These are phyloP conservation scores for Aphelenchoides besseyi DNA, from an alignment of 1,140 invertebrate species.

Conservation along the genomic window DNA sequence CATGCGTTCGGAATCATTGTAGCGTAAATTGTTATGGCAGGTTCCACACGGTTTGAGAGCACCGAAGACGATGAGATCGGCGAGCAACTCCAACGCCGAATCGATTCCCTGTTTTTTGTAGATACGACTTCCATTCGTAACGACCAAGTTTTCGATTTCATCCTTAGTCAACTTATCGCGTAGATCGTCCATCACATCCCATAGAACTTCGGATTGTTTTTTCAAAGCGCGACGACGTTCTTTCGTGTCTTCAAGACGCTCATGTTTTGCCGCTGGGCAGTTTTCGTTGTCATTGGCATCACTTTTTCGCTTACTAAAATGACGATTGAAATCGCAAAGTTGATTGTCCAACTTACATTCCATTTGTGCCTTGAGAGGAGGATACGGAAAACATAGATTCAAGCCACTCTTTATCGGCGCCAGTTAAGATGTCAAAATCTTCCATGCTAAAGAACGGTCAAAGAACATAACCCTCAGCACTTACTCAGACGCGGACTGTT, in stretches of 20 bases:
- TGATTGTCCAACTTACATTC: neutral
- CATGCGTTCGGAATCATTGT: conserved; percentile 65
- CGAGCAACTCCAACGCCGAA: conserved; percentile 74
- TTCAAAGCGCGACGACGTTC: conserved; percentile 28
- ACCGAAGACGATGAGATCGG: conserved; percentile 84
- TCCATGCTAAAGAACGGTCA: neutral
- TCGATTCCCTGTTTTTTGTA: conserved; percentile 35
- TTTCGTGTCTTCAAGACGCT: conserved; percentile 55
- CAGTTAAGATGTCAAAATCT: conserved; percentile 39
- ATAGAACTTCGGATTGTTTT: conserved; percentile 51
- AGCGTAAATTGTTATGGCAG: conserved; percentile 74
- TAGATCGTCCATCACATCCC: conserved; percentile 39
- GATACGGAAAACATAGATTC: neutral
- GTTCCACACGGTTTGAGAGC: conserved; percentile 74
- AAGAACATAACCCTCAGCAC: neutral
- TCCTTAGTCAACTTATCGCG: conserved; percentile 49
- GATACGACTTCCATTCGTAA: conserved; percentile 32
- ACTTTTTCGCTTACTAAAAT: neutral
- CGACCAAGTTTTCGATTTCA: conserved; percentile 42
- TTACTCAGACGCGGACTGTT: conserved; percentile 28
- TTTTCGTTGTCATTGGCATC: neutral
- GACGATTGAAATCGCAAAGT: neutral
- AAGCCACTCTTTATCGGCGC: conserved; percentile 61
- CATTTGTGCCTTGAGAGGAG: neutral
- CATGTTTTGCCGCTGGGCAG: conserved; percentile 42